phyloP scores from a whole-genome alignment of 2,797 vertebrate species.

The Enteromius viviparus region DNA sequence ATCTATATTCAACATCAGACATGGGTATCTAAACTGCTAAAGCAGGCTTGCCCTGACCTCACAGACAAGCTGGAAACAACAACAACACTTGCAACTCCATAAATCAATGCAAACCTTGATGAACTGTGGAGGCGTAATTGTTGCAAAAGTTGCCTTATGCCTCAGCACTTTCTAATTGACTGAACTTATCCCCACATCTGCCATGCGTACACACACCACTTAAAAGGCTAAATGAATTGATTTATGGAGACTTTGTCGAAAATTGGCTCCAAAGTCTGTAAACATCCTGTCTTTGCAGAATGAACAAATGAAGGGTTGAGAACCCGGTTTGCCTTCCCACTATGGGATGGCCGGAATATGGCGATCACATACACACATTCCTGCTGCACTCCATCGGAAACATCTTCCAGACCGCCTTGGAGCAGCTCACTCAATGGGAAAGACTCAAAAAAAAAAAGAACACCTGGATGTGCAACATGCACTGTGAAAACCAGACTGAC shows the following conservation, averaged over 20 bases:
- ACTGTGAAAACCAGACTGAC: neutral
- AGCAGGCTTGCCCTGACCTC: constrained; percentile 19
- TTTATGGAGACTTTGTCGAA: constrained; percentile 52
- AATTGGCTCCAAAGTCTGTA: constrained; percentile 53
- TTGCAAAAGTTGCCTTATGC: constrained; percentile 39
- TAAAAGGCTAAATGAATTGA: constrained; percentile 50
- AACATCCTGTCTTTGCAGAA: constrained; percentile 57
- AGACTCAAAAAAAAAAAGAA: constrained; percentile 5
- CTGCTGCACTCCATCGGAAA: constrained; percentile 30
- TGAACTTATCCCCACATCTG: constrained; percentile 35
- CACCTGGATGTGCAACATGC: neutral
- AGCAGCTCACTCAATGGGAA: constrained; percentile 14
- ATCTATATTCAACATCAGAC: constrained; percentile 44
- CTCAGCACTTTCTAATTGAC: constrained; percentile 46
- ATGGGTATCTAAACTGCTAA: constrained; percentile 11
- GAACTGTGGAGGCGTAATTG: constrained; percentile 40
- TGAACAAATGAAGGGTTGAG: constrained; percentile 52
- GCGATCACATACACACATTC: constrained; percentile 51
- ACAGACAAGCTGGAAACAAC: constrained; percentile 33
- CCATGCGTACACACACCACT: constrained; percentile 30
- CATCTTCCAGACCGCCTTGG: constrained; percentile 38
- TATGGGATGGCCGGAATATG: constrained; percentile 29
- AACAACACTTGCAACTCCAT: constrained; percentile 30
- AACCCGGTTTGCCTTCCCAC: constrained; percentile 31
- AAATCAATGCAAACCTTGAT: constrained; percentile 45